Evolutionary conservation across 1,140 invertebrate genomes (phyloP).

Genomic region (Aphelinus atriplicis): DNA sequence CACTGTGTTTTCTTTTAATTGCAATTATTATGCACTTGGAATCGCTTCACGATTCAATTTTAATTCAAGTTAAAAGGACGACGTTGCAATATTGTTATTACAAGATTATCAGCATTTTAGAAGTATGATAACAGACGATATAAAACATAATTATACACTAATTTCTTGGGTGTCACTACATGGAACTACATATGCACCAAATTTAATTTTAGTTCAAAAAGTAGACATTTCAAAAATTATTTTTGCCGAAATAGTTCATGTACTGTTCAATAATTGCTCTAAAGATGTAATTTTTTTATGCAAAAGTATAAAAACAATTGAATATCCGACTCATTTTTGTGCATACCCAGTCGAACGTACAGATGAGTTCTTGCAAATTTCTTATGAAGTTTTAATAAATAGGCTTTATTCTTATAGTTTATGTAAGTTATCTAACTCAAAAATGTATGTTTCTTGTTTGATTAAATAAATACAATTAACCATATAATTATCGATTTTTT

Average conservation of each 20-base stretch:
- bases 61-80: too few relatives aligned
- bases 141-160: neutral
- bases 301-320: neutral
- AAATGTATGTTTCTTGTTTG: too few relatives aligned
- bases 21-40: too few relatives aligned
- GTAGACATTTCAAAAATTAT: neutral
- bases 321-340: constrained; percentile 9
- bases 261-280: neutral
- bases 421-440: too few relatives aligned
- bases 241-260: constrained; percentile 12
- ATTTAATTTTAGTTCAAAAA: neutral
- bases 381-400: neutral
- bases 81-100: neutral
- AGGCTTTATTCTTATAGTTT: too few relatives aligned
- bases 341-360: neutral
- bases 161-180: constrained; percentile 3
- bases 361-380: neutral
- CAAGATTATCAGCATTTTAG: constrained; percentile 4
- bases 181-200: neutral
- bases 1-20: too few relatives aligned
- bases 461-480: too few relatives aligned
- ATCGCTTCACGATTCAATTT: too few relatives aligned
- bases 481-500: too few relatives aligned
- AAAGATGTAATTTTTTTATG: constrained; percentile 7
- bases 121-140: neutral